Percentiles rank a stretch among this genome's conserved stretches.
Conservation (phyloP, 2,113 vertebrate species). For the Thomomys bottae region DNA sequence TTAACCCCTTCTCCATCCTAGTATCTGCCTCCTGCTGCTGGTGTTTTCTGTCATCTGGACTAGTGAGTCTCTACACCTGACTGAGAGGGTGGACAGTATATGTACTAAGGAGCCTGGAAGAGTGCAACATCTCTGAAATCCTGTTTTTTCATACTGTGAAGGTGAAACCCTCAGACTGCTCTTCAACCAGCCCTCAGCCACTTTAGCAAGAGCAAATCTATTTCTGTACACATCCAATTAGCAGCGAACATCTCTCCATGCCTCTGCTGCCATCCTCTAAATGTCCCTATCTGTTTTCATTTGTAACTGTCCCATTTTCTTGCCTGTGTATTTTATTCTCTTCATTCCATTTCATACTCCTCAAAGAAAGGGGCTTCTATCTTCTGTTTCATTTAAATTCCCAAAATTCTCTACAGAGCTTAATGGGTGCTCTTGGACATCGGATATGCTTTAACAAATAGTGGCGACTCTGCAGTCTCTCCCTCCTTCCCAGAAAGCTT, state of each 20-base stretch:
- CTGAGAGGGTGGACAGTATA: too few relatives aligned
- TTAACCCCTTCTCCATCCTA: neutral
- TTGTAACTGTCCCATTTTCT: slow-evolving; percentile 70
- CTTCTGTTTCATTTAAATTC: slow-evolving; percentile 75
- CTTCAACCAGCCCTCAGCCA: neutral
- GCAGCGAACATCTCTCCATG: neutral
- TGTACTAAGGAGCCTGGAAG: neutral
- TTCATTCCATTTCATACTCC: slow-evolving; percentile 64
- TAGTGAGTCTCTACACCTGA: neutral
- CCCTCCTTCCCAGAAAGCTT: slow-evolving; percentile 31
- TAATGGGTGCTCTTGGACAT: slow-evolving; percentile 60
- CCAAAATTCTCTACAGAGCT: slow-evolving; percentile 60
- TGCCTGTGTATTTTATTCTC: slow-evolving; percentile 68
- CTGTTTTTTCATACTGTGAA: neutral
- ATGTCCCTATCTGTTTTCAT: slow-evolving; percentile 66
- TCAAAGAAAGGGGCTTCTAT: slow-evolving; percentile 44
- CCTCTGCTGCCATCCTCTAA: slow-evolving; percentile 39
- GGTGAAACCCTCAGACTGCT: neutral
- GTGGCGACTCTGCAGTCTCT: neutral
- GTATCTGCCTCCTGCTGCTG: neutral
- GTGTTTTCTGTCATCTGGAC: neutral
- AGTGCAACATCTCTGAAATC: neutral
- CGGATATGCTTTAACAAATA: slow-evolving; percentile 61
- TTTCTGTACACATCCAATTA: slow-evolving; percentile 59
- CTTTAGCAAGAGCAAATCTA: neutral